Conservation (phyloP, 2,113 vertebrate genomes). For the Oceanites oceanicus region DNA sequence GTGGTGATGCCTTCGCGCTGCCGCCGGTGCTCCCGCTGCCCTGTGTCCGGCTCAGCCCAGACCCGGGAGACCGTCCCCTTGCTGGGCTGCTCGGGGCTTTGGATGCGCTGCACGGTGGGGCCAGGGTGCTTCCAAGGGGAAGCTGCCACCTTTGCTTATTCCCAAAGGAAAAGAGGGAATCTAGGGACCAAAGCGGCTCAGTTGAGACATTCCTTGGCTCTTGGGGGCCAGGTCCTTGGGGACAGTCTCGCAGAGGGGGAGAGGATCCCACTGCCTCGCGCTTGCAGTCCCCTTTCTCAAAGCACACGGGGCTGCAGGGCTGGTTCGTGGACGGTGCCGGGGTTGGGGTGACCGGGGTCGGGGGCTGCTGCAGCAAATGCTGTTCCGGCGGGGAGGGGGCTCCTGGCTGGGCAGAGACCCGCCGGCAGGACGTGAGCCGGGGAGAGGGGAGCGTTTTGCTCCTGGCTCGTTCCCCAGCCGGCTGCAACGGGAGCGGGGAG, state of each 20-base stretch:
- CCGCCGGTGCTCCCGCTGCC: no score
- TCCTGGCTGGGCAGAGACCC: not conserved
- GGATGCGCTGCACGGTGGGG: no score
- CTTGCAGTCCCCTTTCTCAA: not conserved
- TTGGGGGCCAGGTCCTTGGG: not conserved
- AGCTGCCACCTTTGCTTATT: not conserved
- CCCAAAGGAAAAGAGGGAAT: not conserved
- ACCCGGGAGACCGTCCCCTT: not conserved
- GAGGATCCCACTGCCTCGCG: accelerated
- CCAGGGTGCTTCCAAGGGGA: not conserved
- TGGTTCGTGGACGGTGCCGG: accelerated
- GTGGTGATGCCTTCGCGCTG: accelerated
- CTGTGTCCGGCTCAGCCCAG: accelerated
- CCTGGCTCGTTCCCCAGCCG: not conserved
- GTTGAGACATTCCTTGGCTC: not conserved
- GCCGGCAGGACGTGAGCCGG: accelerated
- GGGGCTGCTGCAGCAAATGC: not conserved
- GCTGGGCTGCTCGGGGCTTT: not conserved
- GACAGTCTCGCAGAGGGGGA: accelerated
- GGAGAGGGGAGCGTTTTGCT: not conserved
- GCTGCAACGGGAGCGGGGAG: not conserved
- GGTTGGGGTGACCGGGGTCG: accelerated
- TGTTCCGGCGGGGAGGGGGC: not conserved
- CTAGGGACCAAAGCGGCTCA: not conserved
- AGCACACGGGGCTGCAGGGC: not conserved